Evolutionary conservation across 2,113 vertebrate genomes (phyloP), one percentile per base, ranked within the genome.

Genomic region (Oceanites oceanicus): DNA sequence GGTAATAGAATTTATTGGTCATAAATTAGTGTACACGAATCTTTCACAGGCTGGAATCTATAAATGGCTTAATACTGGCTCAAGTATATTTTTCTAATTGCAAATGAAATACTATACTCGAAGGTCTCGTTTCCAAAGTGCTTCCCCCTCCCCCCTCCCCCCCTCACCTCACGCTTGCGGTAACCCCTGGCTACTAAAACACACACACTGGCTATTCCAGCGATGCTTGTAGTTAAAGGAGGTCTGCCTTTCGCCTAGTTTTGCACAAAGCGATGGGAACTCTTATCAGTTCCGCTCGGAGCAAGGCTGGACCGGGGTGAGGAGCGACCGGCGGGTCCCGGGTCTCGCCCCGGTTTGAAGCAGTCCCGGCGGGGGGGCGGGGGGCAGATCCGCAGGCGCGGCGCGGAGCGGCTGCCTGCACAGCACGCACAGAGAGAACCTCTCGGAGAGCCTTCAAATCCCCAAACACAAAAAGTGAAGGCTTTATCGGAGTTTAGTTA

Each of bases 401-500:
- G 65, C 8, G 50, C 23, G 53, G 77, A 36, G 73, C 52, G 58
- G 34, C 77, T 62, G 58, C 49, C 77, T 23, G 47, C 71, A 12
- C 42, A 32, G 44, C 47, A 21, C 61, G 7, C 32, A 21, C 27
- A 4, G 50, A 12, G 29, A 7, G 12, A 20, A 50, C 34, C 23
- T 52, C 36, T 67, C 38, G 20, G 62, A 58, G 73, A 90, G 72
- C 74, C 71, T 71, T 86, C 83, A 91, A 88, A 86, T 93, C 91
- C 88, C 92, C 73, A 38, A 72, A 87, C 86, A 88, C 71, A 34
- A 40, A 55, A 85, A 78, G 80, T 19, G 67, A 90, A 90, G 75
- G 90, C 77, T 91, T 96, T 94, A 83, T 88, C 92, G 82, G 74
- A 95, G 67, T 94, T 94, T 13, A 94, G 88, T 88, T 77, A 74